These are phyloP conservation scores for Zaprionus lineosus DNA, from an alignment of 2,888 invertebrate genomes.

Conservation along the genomic window DNA sequence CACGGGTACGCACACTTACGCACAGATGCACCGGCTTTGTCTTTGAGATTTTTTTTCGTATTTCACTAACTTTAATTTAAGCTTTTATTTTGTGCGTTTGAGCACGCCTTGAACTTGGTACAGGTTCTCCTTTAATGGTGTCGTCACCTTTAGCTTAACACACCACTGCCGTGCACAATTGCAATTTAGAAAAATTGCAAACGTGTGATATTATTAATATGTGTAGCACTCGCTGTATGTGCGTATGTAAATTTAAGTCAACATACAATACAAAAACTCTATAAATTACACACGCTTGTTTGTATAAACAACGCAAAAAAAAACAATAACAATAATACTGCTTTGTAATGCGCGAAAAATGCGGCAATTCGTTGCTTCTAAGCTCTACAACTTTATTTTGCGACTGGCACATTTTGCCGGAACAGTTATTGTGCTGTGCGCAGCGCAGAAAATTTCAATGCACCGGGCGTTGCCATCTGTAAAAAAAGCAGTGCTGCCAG, in stretches of 20 bases:
- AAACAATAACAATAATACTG: constrained; percentile 64
- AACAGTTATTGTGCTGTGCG: constrained; percentile 40
- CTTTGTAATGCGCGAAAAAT: constrained; percentile 46
- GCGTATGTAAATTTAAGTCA: constrained; percentile 21
- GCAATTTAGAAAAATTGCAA: constrained; percentile 24
- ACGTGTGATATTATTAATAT: constrained; percentile 5
- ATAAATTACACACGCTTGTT: constrained; percentile 15
- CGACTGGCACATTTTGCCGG: constrained; percentile 42
- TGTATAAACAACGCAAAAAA: constrained; percentile 28
- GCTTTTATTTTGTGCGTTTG: constrained; percentile 22
- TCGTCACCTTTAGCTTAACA: constrained; percentile 42
- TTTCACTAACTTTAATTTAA: no score
- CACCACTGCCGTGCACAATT: background rate
- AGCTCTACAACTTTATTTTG: constrained; percentile 55
- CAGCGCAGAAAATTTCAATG: constrained; percentile 41
- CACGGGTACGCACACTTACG: background rate
- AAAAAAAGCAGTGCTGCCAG: constrained; percentile 21
- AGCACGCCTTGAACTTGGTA: constrained; percentile 46
- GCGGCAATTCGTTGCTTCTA: constrained; percentile 12
- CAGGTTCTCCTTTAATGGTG: constrained; percentile 30
- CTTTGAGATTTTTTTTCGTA: constrained; percentile 19
- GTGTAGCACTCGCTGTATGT: background rate
- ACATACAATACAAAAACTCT: constrained; percentile 2
- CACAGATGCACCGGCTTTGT: constrained; percentile 28
- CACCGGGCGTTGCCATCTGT: constrained; percentile 32